A percentile compares a stretch with the other conserved stretches of the same genome.
phyloP scores from a whole-genome alignment of 2,797 vertebrate species.

The Orestias chungarensis region DNA sequence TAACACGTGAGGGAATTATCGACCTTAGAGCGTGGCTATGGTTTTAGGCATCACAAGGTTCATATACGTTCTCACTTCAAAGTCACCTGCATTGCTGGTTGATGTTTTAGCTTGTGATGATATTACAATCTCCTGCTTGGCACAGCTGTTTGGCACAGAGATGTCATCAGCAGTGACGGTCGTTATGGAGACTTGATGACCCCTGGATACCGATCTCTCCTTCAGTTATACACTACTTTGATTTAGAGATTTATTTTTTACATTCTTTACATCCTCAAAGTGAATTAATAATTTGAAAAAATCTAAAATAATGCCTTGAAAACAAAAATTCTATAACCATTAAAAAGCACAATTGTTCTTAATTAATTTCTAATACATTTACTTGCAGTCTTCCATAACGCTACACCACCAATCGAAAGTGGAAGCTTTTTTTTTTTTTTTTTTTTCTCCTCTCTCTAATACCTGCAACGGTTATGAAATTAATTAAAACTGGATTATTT shows the following conservation, averaged over 20 bases:
- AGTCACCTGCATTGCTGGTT: background rate
- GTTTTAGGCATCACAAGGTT: no score
- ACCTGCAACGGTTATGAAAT: constrained; percentile 1
- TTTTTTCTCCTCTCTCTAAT: background rate
- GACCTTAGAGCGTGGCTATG: no score
- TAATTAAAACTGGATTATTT: constrained; percentile 13
- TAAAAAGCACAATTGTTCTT: background rate
- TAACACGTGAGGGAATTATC: no score
- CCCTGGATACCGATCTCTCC: background rate
- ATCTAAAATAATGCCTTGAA: background rate
- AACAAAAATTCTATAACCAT: background rate
- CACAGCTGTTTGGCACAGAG: background rate
- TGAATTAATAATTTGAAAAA: background rate
- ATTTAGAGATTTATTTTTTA: background rate
- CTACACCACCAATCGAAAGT: background rate
- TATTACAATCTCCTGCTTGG: background rate
- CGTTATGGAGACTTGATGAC: background rate
- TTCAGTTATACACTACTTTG: background rate
- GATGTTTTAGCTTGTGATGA: background rate
- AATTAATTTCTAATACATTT: background rate
- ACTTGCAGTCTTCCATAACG: background rate
- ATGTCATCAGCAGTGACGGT: background rate
- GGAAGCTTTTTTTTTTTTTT: background rate
- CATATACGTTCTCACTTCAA: background rate
- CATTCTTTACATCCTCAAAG: background rate